Evolutionary conservation across 2,797 vertebrate species (phyloP).

Genomic region (Esox lucius): DNA sequence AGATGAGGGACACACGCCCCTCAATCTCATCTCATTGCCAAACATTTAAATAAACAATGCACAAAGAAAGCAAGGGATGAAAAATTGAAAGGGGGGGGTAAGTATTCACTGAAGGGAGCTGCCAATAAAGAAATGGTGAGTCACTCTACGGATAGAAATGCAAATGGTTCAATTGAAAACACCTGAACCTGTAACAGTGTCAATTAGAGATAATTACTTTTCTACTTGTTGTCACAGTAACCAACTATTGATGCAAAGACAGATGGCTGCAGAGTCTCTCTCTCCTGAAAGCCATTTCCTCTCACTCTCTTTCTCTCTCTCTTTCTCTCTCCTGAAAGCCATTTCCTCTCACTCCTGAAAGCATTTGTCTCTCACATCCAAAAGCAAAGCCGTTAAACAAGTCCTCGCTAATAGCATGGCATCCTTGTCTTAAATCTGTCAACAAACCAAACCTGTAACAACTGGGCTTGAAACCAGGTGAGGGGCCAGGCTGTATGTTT

Average conservation of each 20-base stretch:
- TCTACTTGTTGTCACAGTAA: constrained; percentile 76
- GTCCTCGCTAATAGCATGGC: constrained; percentile 29
- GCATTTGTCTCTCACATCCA: constrained; percentile 20
- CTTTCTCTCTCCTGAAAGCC: neutral
- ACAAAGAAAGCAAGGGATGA: constrained; percentile 42
- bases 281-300: constrained; percentile 29
- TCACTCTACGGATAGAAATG: constrained; percentile 45
- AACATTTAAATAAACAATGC: constrained; percentile 19
- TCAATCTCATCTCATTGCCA: constrained; percentile 37
- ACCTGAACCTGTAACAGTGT: constrained; percentile 75
- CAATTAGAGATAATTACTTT: constrained; percentile 77
- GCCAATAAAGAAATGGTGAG: constrained; percentile 56
- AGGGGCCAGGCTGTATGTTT: neutral
- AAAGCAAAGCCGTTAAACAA: constrained; percentile 39
- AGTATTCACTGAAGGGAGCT: constrained; percentile 19
- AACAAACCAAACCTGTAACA: constrained; percentile 1
- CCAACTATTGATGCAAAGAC: constrained; percentile 65
- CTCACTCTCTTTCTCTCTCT: constrained; percentile 23
- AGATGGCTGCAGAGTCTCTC: constrained; percentile 53
- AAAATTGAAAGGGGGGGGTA: constrained; percentile 10
- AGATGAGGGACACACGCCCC: constrained; percentile 17
- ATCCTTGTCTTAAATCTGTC: constrained; percentile 12
- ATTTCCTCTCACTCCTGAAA: too few relatives aligned
- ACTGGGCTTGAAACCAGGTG: neutral
- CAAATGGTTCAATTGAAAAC: constrained; percentile 68